Base-by-base conservation (phyloP, 2,113 vertebrate species). In the Gopherus flavomarginatus region DNA sequence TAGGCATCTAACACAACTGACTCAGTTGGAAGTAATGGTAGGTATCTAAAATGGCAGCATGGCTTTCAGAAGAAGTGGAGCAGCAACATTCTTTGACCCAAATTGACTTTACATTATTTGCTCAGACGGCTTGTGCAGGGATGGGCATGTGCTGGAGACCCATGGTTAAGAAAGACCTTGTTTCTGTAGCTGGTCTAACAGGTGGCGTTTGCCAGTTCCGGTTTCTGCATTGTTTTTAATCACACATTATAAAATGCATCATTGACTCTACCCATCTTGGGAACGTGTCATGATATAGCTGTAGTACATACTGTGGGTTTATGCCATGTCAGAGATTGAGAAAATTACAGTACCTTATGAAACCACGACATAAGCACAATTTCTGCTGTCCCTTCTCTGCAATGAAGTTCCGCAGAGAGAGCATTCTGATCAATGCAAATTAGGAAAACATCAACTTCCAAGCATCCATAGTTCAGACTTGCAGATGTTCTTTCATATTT, bases 381-480 rank as follows among this genome's bases (percentile, higher is more conserved):
- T 62, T 89, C 86, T 92, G 94, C 88, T 95, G 72, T 94, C 90
- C 52, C 80, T 93, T 95, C 90, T 94, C 90, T 85, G 77, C 44
- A 94, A 87, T 90, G 62, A 44, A 83, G 50, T 19, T 87, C 92
- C 93, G 92, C 83, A 81, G 85, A 86, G 90, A 95, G 87, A 81
- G 78, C 44, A 49, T 88, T 81, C 79, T 80, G 72, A 75, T 88
- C 50, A 94, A 86, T 62, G 87, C 12, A 85, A 89, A 89, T 56
- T 85, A 89, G 29, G 80, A 95, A 53, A 77, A 94, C 90, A 95
- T 50, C 92, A 95, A 85, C 62, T 92, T 87, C 91, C 86, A 93
- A 81, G 83, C 77, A 50, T 94, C 78, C 87, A n/a, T 26, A 22
- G 1, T 24, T 80, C 50, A 35, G 59, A 85, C 35, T 65, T 56